phyloP scores from a whole-genome alignment of 2,113 vertebrate genomes.

The Hemicordylus capensis region DNA sequence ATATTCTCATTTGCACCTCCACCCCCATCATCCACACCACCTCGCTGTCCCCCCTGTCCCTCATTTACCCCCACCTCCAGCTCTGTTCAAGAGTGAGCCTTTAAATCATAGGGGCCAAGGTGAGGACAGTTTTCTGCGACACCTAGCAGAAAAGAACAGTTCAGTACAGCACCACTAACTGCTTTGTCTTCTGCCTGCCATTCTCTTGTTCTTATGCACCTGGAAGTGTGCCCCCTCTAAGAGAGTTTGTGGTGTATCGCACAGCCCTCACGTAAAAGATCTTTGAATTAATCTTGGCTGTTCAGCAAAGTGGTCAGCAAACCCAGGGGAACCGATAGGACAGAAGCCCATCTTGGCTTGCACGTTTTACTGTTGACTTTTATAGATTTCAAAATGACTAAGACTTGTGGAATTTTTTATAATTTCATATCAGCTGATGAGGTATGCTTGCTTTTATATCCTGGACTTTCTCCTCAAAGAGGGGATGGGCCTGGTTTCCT shows the following conservation, averaged over 20 bases:
- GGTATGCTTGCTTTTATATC: conserved; percentile 84
- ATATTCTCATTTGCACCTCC: conserved; percentile 89
- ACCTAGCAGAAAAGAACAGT: conserved; percentile 88
- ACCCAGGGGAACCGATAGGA: conserved; percentile 64
- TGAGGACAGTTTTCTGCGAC: conserved; percentile 91
- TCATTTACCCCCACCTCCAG: conserved; percentile 90
- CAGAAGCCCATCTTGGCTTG: conserved; percentile 56
- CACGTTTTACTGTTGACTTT: conserved; percentile 74
- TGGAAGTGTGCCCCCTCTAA: background rate
- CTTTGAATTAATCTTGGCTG: background rate
- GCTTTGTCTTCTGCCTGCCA: conserved; percentile 34
- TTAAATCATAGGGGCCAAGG: conserved; percentile 90
- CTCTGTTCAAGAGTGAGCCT: conserved; percentile 96
- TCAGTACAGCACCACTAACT: conserved; percentile 86
- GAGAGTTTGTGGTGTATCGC: conserved; percentile 10
- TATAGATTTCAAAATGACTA: conserved; percentile 64
- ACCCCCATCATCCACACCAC: conserved; percentile 84
- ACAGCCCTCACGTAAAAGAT: conserved; percentile 18
- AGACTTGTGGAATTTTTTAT: conserved; percentile 77
- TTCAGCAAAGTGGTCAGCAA: conserved; percentile 36
- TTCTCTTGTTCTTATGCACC: conserved; percentile 4
- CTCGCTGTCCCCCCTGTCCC: conserved; percentile 80
- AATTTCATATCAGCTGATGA: conserved; percentile 81
- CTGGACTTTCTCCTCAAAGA: conserved; percentile 79
- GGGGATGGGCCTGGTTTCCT: conserved; percentile 75